Evolutionary conservation across 2,797 vertebrate species (phyloP).

Genomic region (Miichthys miiuy): DNA sequence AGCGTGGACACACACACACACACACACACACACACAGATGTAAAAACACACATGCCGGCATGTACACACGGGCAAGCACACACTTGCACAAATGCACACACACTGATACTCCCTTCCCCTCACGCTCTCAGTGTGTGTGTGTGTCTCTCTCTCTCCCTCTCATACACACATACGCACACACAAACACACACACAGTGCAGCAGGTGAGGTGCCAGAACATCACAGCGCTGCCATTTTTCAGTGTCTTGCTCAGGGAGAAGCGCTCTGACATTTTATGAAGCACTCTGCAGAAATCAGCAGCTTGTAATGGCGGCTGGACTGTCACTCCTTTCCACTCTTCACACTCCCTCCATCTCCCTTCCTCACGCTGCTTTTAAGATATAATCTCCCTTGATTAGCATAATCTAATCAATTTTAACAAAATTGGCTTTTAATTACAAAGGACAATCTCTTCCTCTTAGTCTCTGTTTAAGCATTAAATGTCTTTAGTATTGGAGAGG

Average conservation of each 20-base stretch:
- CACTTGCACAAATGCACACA: constrained; percentile 60
- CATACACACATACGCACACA: constrained; percentile 10
- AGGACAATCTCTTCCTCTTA: constrained; percentile 73
- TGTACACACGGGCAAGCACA: constrained; percentile 53
- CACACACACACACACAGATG: constrained; percentile 47
- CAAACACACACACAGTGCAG: constrained; percentile 76
- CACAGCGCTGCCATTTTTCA: constrained; percentile 87
- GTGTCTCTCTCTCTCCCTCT: constrained; percentile 19
- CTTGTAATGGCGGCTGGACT: constrained; percentile 89
- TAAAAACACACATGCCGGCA: constrained; percentile 59
- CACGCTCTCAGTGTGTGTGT: not conserved
- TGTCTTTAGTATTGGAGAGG: constrained; percentile 44
- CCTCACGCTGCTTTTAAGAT: constrained; percentile 79
- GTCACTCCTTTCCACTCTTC: constrained; percentile 80
- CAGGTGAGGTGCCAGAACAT: constrained; percentile 88
- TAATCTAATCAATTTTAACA: constrained; percentile 86
- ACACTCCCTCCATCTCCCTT: constrained; percentile 72
- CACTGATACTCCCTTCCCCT: constrained; percentile 41
- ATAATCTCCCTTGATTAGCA: constrained; percentile 84
- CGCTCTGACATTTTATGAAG: constrained; percentile 90
- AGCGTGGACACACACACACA: constrained; percentile 63
- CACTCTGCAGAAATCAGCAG: constrained; percentile 86
- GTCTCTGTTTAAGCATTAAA: constrained; percentile 61
- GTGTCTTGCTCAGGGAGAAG: constrained; percentile 88
- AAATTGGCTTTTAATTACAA: constrained; percentile 87